These are phyloP conservation scores for Acronicta psi DNA, from an alignment of 2,888 invertebrate genomes.

Conservation along the genomic window DNA sequence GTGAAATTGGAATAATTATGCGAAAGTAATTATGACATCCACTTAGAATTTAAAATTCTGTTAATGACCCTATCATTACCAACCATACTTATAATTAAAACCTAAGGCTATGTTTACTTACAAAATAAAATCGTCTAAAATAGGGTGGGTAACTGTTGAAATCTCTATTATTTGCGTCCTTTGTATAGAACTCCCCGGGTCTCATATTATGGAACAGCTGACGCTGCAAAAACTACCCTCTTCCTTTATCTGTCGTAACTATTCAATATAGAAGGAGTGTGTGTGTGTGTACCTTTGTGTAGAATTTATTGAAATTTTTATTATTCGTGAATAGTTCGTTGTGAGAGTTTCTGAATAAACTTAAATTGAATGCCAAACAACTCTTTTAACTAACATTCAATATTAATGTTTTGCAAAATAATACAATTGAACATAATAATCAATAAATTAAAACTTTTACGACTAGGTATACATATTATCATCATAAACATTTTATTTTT, in stretches of 20 bases:
- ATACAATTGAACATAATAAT: too few relatives aligned
- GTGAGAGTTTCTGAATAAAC: background rate
- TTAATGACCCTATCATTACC: background rate
- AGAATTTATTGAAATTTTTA: conserved; percentile 18
- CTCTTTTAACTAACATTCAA: too few relatives aligned
- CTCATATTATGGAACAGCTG: conserved; percentile 81
- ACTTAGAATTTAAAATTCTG: background rate
- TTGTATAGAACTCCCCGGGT: conserved; percentile 63
- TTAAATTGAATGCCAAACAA: background rate
- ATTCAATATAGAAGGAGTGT: conserved; percentile 59
- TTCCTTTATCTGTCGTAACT: conserved; percentile 68
- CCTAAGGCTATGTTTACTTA: background rate
- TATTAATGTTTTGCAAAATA: too few relatives aligned
- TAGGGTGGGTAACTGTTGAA: conserved; percentile 50
- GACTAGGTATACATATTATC: too few relatives aligned
- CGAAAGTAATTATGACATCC: background rate
- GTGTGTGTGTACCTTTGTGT: conserved; percentile 39
- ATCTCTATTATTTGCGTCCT: conserved; percentile 67
- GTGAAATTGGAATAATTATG: background rate
- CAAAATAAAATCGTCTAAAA: background rate
- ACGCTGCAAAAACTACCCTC: conserved; percentile 76
- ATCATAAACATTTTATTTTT: too few relatives aligned
- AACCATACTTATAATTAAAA: background rate
- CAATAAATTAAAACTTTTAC: too few relatives aligned
- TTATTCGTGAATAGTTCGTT: conserved; percentile 12